Evolutionary conservation across 2,888 invertebrate genomes (phyloP), one percentile per base, ranked within the genome.

Genomic region (Metopia argyrocephala): DNA sequence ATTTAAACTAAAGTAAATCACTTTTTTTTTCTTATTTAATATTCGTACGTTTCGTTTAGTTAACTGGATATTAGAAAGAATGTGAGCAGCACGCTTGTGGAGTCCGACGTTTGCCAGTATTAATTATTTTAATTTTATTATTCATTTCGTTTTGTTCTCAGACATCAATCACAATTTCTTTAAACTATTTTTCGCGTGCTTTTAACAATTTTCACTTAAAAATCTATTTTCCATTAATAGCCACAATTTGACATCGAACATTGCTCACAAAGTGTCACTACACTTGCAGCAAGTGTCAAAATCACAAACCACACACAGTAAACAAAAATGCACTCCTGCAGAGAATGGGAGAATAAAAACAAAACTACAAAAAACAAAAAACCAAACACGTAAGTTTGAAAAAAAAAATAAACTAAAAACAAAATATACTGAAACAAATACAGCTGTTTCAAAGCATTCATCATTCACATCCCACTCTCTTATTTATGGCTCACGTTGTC

Each of bases 221-320:
- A 38, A 31, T 20, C 66, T 62, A 68, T 54, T 71, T 73, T 54
- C 54, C 54, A 68, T 54, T 68, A 62, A 27, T 70, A 31, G 61
- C 31, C 38, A 61, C 45, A 21, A 28, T 48, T 66, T 56, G n/a
- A 69, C 57, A 45, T 61, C 57, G 61, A 27, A 64, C 78, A 66
- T n/a, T 46, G 52, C 48, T 65, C 15, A 12, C 56, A 57, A 59
- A 65, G 18, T 70, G 70, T 70, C 70, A 75, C 38, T 73, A 66
- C 31, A 31, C 31, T 6, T 48, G n/a, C 48, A 48, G 48, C 18
- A 75, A 75, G 62, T 70, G 78, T 78, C 78, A 78, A 75, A 74
- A 71, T 25, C 9, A 15, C n/a, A 45, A 21, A 68, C 21, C 38
- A 50, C 62, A 65, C 62, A 71, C 20, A 57, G 31, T 62, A 74